Evolutionary conservation across 2,797 vertebrate species (phyloP).

Genomic region (Pyrocephalus nanus): DNA sequence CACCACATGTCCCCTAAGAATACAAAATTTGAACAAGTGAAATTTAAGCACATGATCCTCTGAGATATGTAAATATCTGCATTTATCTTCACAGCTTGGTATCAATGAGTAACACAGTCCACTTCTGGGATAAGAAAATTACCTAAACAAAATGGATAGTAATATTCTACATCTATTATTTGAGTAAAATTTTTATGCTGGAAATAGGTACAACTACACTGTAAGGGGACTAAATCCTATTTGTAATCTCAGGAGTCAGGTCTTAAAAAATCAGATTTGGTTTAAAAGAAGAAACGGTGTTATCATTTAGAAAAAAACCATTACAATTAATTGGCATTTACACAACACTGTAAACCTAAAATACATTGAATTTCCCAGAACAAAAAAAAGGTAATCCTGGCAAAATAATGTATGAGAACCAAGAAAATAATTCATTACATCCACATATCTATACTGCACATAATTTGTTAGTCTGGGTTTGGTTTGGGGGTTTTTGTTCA

Average conservation of each 20-base stretch:
- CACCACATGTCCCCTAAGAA: background rate
- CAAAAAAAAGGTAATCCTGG: background rate
- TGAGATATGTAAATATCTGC: background rate
- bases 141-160: background rate
- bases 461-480: background rate
- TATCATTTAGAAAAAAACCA: background rate
- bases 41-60: background rate
- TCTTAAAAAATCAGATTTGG: background rate
- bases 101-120: background rate
- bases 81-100: background rate
- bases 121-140: background rate
- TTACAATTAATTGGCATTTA: background rate
- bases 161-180: background rate
- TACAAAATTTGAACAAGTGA: background rate
- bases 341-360: background rate
- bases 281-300: background rate
- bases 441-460: background rate
- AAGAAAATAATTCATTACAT: background rate
- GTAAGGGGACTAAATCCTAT: background rate
- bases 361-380: background rate
- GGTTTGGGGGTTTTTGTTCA: background rate
- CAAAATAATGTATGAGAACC: background rate
- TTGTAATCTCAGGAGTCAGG: background rate
- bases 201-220: background rate
- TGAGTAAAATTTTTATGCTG: background rate